These are phyloP conservation scores for Microctonus hyperodae DNA, from an alignment of 2,888 invertebrate genomes.

Conservation along the genomic window DNA sequence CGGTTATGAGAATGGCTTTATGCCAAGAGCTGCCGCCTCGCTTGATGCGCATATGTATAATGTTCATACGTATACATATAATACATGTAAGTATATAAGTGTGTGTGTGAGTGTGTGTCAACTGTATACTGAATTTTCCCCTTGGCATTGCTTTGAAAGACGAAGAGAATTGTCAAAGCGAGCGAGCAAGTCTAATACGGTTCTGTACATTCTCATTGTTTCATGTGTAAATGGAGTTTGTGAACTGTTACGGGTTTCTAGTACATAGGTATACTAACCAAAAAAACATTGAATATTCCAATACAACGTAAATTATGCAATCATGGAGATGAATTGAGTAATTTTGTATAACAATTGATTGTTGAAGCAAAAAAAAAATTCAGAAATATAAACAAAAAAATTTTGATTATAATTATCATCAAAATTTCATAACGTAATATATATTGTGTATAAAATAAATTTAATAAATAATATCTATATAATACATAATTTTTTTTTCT, in stretches of 20 bases:
- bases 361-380: too few relatives aligned
- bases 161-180: background rate
- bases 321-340: background rate
- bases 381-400: too few relatives aligned
- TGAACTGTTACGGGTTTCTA: constrained; percentile 32
- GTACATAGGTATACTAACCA: background rate
- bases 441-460: too few relatives aligned
- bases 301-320: background rate
- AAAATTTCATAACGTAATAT: too few relatives aligned
- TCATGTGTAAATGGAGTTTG: constrained; percentile 36
- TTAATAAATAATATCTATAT: too few relatives aligned
- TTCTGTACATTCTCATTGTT: constrained; percentile 36
- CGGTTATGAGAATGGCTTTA: constrained; percentile 36
- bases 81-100: too few relatives aligned
- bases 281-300: background rate
- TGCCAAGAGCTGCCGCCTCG: constrained; percentile 34
- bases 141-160: background rate
- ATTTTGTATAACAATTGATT: too few relatives aligned
- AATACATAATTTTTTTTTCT: too few relatives aligned
- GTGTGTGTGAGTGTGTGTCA: too few relatives aligned
- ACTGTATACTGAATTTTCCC: background rate
- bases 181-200: background rate
- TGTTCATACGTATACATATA: background rate
- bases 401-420: too few relatives aligned
- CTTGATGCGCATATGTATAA: background rate